Conservation (phyloP, 2,797 vertebrate species). For the Notolepis coatsorum region DNA sequence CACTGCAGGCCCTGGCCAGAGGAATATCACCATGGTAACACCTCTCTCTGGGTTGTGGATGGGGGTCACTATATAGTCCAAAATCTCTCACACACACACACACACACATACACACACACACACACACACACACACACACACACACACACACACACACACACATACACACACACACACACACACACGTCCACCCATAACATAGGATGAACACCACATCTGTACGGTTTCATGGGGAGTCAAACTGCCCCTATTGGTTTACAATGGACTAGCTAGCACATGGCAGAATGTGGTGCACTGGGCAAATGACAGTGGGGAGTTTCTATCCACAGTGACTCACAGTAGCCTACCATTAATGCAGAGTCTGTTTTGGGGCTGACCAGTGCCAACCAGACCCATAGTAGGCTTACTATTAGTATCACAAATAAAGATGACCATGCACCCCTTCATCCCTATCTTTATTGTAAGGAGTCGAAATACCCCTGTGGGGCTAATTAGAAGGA, state of each 20-base stretch:
- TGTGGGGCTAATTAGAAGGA: not conserved
- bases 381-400: too few species aligned
- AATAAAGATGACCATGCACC: too few species aligned
- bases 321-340: slow-evolving; percentile 1
- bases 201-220: slow-evolving; percentile 45
- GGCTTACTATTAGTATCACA: too few species aligned
- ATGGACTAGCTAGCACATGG: slow-evolving; percentile 28
- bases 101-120: slow-evolving; percentile 16
- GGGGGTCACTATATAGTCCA: slow-evolving; percentile 53
- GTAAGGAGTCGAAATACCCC: too few species aligned
- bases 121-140: slow-evolving; percentile 2
- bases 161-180: slow-evolving; percentile 5
- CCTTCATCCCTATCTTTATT: too few species aligned
- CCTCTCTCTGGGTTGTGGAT: slow-evolving; percentile 50
- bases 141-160: not conserved
- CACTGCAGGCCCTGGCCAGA: slow-evolving; percentile 69
- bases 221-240: slow-evolving; percentile 18
- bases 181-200: not conserved
- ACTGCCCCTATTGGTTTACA: slow-evolving; percentile 19
- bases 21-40: slow-evolving; percentile 79
- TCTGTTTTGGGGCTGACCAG: too few species aligned
- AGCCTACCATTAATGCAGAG: slow-evolving; percentile 7
- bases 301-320: not conserved
- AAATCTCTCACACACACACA: slow-evolving; percentile 34
- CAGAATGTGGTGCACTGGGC: slow-evolving; percentile 3